A percentile compares a stretch with the other conserved stretches of the same genome.
Conservation (phyloP, 2,113 vertebrate species). For the Stegastes partitus region DNA sequence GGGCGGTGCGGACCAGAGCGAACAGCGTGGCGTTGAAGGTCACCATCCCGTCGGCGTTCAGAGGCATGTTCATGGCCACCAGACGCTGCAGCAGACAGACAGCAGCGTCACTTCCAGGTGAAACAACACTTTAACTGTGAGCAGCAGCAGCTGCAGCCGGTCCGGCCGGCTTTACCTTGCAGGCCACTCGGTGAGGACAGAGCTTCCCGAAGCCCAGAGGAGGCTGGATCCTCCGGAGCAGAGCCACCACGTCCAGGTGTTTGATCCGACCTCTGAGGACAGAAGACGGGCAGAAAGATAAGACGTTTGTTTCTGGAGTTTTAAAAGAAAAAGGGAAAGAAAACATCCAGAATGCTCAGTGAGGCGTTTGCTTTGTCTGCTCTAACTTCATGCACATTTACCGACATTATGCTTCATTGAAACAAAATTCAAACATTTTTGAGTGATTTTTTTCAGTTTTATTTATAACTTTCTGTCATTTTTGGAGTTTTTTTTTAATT, state of each 20-base stretch:
- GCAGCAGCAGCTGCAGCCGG: no score
- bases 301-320: no score
- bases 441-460: no score
- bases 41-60: constrained; percentile 92
- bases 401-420: no score
- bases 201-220: constrained; percentile 93
- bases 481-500: no score
- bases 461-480: no score
- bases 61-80: constrained; percentile 95
- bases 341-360: no score
- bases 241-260: constrained; percentile 91
- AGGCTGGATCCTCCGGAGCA: constrained; percentile 92
- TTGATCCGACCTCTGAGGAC: constrained; percentile 81
- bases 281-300: not conserved
- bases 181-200: constrained; percentile 87
- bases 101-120: not conserved
- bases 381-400: no score
- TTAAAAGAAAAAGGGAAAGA: no score
- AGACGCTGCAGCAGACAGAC: constrained; percentile 83
- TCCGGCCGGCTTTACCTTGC: constrained; percentile 84
- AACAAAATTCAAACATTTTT: no score
- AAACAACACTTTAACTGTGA: no score
- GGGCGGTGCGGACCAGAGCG: constrained; percentile 91
- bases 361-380: no score
- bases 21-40: constrained; percentile 95